Base-by-base conservation (phyloP, 2,113 vertebrate genomes). In the Antigone vipio region DNA sequence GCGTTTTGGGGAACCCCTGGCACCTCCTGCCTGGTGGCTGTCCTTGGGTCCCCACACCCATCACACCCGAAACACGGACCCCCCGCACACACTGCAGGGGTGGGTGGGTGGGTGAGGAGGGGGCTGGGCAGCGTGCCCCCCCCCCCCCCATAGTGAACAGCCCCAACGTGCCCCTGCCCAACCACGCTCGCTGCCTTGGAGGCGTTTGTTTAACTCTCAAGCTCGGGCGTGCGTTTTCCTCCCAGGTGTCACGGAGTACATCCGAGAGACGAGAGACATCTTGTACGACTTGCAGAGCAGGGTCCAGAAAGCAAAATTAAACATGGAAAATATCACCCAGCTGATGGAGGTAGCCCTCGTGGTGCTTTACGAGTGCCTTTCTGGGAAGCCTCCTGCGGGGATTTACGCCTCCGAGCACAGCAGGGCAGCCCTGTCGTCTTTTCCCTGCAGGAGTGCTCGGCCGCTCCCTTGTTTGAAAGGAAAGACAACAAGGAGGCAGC, bases 301-400 rank as follows among this genome's bases (percentile, higher is more conserved):
- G 76, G 97, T 98, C 30, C 98, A 98, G 59, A 98, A 50, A 64
- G 73, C 97, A 0, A 98, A 98, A 91, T 40, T 98, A 35, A 99
- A 99, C 8, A 29, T 98, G 16, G 97, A 98, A 16, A 89, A 8
- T 1, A 97, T 98, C 73, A 71, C 19, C 7, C 97, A 97, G 89
- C 96, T 97, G 47, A 98, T 98, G 97, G 82, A 98, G 96, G 98
- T 98, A 94, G 85, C 10, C 24, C 20, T 22, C 30, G 29, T 40
- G 34, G 55, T 7, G 38, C 45, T 67, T 35, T 32, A 12, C 6
- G 1, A n/a, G 18, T 4, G 7, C 21, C 42, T 50, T 49, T 34
- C 47, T 0, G 0, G 17, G 40, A 56, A 44, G 34, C 27, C 6
- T 22, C 30, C 32, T 11, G 40, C 21, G 0, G 4, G 47, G 38